These are phyloP conservation scores for Pipistrellus nathusii DNA, from an alignment of 2,797 vertebrate species.

Conservation along the genomic window DNA sequence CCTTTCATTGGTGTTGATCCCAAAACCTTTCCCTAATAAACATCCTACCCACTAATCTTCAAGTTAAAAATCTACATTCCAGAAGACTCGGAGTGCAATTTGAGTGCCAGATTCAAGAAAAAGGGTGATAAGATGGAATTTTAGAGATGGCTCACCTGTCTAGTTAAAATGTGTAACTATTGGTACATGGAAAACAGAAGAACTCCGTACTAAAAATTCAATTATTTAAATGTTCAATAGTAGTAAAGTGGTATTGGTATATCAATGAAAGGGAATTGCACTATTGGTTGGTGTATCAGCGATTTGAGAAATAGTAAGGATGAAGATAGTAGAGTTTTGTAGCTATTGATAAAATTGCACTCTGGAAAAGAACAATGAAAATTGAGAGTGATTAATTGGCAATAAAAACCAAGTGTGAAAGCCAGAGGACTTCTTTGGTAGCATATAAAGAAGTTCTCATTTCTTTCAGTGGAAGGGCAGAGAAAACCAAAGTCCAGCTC, in stretches of 20 bases:
- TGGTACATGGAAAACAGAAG: not conserved
- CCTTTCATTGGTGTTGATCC: not conserved
- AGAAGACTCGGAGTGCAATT: not conserved
- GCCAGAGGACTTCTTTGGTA: not conserved
- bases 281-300: not conserved
- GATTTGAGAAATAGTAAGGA: not conserved
- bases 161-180: not conserved
- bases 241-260: not conserved
- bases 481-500: not conserved
- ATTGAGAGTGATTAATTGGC: not conserved
- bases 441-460: not conserved
- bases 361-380: not conserved
- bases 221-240: not conserved
- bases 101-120: not conserved
- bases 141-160: not conserved
- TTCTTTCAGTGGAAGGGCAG: not conserved
- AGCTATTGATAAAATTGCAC: not conserved
- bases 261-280: not conserved
- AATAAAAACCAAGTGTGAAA: constrained; percentile 6
- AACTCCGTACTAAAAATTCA: not conserved
- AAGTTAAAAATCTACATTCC: not conserved
- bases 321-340: not conserved
- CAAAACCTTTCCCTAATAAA: not conserved
- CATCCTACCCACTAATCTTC: not conserved
- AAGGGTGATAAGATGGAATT: not conserved